Evolutionary conservation across 1,140 invertebrate species (phyloP), one percentile per base, ranked within the genome.

Genomic region (Cyclina sinensis): DNA sequence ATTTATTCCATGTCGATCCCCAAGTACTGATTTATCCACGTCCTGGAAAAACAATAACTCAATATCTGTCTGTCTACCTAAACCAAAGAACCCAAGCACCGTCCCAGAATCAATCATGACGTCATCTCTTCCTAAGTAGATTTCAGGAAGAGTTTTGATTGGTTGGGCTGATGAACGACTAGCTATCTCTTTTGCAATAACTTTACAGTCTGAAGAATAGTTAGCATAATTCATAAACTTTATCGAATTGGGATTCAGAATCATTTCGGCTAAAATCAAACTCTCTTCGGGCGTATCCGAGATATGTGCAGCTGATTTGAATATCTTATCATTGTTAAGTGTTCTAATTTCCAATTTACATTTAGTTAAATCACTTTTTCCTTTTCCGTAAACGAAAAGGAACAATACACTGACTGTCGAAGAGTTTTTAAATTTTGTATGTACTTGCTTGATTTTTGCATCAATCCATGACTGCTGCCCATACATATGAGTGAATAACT

Each of bases 181-280:
- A 5, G 65, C 65, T 3, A 70, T 16, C 24, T 70, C 65, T 37
- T 14, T 70, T 37, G 65, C 32, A 21, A 70, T 39, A 16, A 14
- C 12, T 37, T 70, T 35, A 70, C 65, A 70, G 14, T 70, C 65
- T 7, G 11, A 16, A 18, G 32, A 3, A 35, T 35, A 7, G 16
- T 39, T 70, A 5, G 32, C 65, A 5, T 70, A 1, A n/a, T 70
- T 70, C 32, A 70, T 35, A 37, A 70, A 70, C 14, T 70, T 30
- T 21, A 70, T 0, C 4, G 65, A 70, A 37, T 70, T 70, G n/a
- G 32, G 14, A 37, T 70, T 70, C 14, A 70, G 35, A 18, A 70
- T 70, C 65, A 70, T 70, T 70, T 70, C 65, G 2, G 65, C 65
- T 18, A 70, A 16, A 70, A 70, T 70, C 14, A 70, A 14, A n/a